Conservation (phyloP, 2,113 vertebrate species). For the Megaptera novaeangliae region DNA sequence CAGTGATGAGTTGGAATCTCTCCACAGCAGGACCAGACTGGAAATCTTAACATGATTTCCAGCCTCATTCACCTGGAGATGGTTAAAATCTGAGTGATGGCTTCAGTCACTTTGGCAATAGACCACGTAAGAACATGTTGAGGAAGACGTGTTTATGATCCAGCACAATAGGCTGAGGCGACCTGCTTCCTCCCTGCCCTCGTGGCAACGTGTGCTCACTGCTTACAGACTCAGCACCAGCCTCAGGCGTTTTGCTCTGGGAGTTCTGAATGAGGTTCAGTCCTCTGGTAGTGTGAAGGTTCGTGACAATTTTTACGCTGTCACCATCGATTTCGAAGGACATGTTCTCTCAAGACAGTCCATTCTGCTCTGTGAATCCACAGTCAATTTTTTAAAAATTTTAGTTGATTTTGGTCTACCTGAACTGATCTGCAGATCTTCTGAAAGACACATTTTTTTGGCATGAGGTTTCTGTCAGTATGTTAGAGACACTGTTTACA, state of each 20-base stretch:
- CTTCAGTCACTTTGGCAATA: not conserved
- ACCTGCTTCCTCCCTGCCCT: not conserved
- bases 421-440: not conserved
- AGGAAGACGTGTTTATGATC: not conserved
- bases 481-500: not conserved
- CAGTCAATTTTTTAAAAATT: not conserved
- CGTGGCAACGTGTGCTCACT: fast-evolving
- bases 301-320: not conserved
- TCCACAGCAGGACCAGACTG: not conserved
- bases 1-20: not conserved
- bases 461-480: not conserved
- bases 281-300: not conserved
- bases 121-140: not conserved
- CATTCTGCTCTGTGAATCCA: not conserved
- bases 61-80: not conserved
- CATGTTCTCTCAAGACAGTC: not conserved
- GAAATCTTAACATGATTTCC: not conserved
- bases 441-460: not conserved
- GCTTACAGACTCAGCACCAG: not conserved
- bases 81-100: not conserved
- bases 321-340: not conserved
- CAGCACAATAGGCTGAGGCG: not conserved
- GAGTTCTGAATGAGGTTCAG: not conserved
- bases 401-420: not conserved
- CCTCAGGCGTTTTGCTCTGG: not conserved